Percentiles rank a stretch among this genome's conserved stretches.
Evolutionary conservation across 2,888 invertebrate species (phyloP).

Genomic region (Cheilosia soror): DNA sequence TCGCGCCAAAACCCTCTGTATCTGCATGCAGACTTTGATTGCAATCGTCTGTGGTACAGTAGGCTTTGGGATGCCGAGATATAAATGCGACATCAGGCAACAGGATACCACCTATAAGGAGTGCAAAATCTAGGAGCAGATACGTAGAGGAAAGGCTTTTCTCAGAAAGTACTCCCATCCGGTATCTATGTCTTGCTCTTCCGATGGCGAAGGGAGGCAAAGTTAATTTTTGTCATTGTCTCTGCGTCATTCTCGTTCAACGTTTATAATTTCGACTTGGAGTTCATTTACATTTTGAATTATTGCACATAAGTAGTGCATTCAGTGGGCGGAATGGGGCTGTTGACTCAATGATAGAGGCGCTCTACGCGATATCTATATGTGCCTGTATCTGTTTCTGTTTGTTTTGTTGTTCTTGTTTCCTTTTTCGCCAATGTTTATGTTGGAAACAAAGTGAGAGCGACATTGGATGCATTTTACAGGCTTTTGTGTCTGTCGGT

Average conservation of each 20-base stretch:
- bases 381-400: conserved; percentile 5
- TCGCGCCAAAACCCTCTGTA: conserved; percentile 10
- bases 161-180: conserved; percentile 36
- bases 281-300: conserved; percentile 74
- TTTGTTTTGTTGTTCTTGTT: conserved; percentile 20
- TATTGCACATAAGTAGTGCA: conserved; percentile 62
- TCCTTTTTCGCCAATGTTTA: not conserved
- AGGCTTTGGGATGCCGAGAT: conserved; percentile 14
- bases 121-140: conserved; percentile 34
- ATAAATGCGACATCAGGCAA: conserved; percentile 41
- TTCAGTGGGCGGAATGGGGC: conserved; percentile 38
- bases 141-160: conserved; percentile 37
- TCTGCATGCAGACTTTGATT: conserved; percentile 40
- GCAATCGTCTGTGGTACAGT: conserved; percentile 29
- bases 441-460: not conserved
- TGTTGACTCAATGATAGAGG: conserved; percentile 26
- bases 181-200: conserved; percentile 33
- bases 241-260: conserved; percentile 5
- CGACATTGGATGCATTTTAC: conserved; percentile 52
- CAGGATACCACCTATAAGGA: conserved; percentile 34
- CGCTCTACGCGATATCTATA: not conserved
- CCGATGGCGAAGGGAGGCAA: conserved; percentile 2
- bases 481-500: conserved; percentile 36
- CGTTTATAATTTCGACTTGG: conserved; percentile 46
- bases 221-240: conserved; percentile 22